Evolutionary conservation across 2,113 vertebrate genomes (phyloP).

Genomic region (Gracilinanus agilis): DNA sequence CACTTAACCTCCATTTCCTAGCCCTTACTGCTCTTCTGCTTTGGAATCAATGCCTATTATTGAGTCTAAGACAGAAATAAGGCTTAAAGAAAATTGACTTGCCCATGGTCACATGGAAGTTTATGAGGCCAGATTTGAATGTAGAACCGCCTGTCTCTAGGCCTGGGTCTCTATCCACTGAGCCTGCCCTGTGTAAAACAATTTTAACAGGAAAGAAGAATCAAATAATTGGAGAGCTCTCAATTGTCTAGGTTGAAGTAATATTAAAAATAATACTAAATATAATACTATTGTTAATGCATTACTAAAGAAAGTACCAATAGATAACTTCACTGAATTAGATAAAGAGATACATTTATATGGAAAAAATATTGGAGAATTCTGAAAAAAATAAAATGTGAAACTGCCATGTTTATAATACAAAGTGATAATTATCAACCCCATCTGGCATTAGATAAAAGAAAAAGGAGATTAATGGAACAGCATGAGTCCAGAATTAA

Average conservation of each 20-base stretch:
- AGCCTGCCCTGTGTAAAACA: not conserved
- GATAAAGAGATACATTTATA: not conserved
- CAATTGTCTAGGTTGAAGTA: not conserved
- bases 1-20: no score
- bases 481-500: not conserved
- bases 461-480: not conserved
- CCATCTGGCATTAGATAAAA: not conserved
- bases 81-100: no score
- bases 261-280: not conserved
- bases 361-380: not conserved
- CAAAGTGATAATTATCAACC: not conserved
- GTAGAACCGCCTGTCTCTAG: no score
- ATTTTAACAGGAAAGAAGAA: not conserved
- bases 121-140: no score
- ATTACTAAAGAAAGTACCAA: not conserved
- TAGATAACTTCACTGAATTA: not conserved
- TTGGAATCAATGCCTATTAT: no score
- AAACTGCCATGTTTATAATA: not conserved
- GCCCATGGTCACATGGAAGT: no score
- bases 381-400: not conserved
- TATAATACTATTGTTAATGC: not conserved
- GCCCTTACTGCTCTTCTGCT: no score
- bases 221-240: not conserved
- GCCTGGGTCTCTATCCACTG: no score
- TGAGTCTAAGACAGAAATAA: no score